Conservation (phyloP, 2,888 invertebrate species). For the Glaucopsyche alexis region DNA sequence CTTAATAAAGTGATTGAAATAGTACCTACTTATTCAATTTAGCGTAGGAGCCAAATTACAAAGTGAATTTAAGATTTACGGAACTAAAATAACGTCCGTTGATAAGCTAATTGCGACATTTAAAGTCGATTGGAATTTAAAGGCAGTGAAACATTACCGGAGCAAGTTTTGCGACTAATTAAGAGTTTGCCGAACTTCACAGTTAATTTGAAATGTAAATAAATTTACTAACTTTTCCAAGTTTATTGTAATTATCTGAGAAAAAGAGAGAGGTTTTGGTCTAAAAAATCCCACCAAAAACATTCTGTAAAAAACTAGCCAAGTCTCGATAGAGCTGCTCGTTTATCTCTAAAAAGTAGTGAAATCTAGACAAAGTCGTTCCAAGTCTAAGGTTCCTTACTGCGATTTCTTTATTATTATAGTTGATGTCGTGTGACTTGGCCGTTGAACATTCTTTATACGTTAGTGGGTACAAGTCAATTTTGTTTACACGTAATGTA, state of each 20-base stretch:
- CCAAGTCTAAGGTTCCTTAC: too few relatives aligned
- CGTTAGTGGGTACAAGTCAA: too few relatives aligned
- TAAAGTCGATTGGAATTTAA: constrained; percentile 6
- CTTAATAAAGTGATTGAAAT: background rate
- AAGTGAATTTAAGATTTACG: too few relatives aligned
- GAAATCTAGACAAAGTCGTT: too few relatives aligned
- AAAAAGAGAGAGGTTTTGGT: background rate
- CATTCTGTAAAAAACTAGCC: too few relatives aligned
- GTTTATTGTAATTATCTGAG: background rate
- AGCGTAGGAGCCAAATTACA: background rate
- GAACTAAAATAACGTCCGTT: background rate
- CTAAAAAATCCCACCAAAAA: background rate
- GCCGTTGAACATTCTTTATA: too few relatives aligned
- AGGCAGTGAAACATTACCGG: constrained; percentile 8
- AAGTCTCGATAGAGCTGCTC: too few relatives aligned
- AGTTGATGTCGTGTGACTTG: too few relatives aligned
- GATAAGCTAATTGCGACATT: constrained; percentile 3
- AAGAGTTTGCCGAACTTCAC: constrained; percentile 10
- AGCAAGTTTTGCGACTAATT: constrained; percentile 10
- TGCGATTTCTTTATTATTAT: too few relatives aligned
- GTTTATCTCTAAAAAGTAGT: too few relatives aligned
- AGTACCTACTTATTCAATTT: background rate
- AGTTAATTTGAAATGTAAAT: constrained; percentile 19
- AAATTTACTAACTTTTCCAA: background rate
- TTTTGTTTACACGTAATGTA: too few relatives aligned